Base-by-base conservation (phyloP, 2,797 vertebrate species). In the Enteromius mattozi region DNA sequence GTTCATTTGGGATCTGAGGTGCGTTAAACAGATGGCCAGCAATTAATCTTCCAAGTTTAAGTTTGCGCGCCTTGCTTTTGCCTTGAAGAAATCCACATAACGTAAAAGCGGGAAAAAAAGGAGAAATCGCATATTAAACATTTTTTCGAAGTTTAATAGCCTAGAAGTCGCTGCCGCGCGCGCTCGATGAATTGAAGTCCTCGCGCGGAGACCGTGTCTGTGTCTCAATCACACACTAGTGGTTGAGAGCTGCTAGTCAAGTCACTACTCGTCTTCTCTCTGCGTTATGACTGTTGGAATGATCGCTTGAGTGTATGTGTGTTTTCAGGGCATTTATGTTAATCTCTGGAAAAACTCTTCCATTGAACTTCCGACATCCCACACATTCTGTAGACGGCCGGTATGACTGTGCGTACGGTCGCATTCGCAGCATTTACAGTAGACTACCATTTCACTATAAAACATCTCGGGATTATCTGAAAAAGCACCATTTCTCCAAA, bases 311-410 rank as follows among this genome's bases (percentile, higher is more conserved):
- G 24, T 59, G 4, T 12, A 40, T 24, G 59, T 82, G 59, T 42
- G 17, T 35, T 80, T 81, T 75, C 71, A 85, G 78, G 51, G 59
- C 63, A 66, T 37, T 40, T 7, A 35, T 37, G 59, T 68, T 78
- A 9, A 40, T 74, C 54, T 85, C 68, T 80, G 76, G 68, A 83
- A 83, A 72, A 66, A 83, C 16, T 77, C 35, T 83, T 83, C 81
- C 81, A 77, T 45, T 83, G 75, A 83, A 68, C 61, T 75, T 77
- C 47, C 47, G 47, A 83, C 81, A 77, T 68, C 81, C 81, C 33
- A 76, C 81, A 68, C 81, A 54, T 10, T 35, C 19, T 3, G 14
- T 10, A 49, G 63, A 66, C 61, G 47, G 7, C 24, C 70, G 81
- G 16, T 69, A 69, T 83, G 81, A 75, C 81, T 82, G 71, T 82